Percentiles rank a stretch among this genome's conserved stretches.
These are phyloP conservation scores for Varecia variegata DNA, from an alignment of 2,797 vertebrate genomes.

Conservation along the genomic window DNA sequence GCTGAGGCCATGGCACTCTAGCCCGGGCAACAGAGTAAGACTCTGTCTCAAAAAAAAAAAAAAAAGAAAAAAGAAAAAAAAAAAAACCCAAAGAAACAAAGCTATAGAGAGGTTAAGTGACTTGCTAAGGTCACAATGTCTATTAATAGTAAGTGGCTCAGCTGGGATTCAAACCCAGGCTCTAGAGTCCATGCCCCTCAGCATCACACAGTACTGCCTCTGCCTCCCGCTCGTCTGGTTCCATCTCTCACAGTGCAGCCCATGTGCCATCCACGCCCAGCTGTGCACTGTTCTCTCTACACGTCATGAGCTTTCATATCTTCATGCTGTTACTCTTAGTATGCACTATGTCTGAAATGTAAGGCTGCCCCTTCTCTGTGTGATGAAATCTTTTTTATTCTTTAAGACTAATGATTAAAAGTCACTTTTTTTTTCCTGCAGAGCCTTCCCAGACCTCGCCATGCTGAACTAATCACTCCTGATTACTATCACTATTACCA, in stretches of 20 bases:
- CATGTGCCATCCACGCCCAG: not conserved
- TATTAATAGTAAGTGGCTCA: not conserved
- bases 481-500: not conserved
- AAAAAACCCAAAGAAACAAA: not conserved
- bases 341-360: not conserved
- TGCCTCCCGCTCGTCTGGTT: not conserved
- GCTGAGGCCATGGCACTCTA: no score
- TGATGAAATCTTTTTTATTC: not conserved
- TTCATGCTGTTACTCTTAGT: not conserved
- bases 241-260: not conserved
- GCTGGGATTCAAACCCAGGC: not conserved
- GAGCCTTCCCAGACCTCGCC: not conserved
- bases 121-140: not conserved
- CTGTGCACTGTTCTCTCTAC: not conserved
- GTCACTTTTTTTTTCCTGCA: not conserved
- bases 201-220: not conserved
- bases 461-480: not conserved
- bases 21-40: no score
- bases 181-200: not conserved
- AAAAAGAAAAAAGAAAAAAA: no score
- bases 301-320: not conserved
- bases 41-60: no score
- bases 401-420: constrained; percentile 20
- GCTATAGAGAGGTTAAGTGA: not conserved
- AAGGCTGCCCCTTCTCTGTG: not conserved